Conservation (phyloP, 2,888 invertebrate genomes). For the Carcina quercana region DNA sequence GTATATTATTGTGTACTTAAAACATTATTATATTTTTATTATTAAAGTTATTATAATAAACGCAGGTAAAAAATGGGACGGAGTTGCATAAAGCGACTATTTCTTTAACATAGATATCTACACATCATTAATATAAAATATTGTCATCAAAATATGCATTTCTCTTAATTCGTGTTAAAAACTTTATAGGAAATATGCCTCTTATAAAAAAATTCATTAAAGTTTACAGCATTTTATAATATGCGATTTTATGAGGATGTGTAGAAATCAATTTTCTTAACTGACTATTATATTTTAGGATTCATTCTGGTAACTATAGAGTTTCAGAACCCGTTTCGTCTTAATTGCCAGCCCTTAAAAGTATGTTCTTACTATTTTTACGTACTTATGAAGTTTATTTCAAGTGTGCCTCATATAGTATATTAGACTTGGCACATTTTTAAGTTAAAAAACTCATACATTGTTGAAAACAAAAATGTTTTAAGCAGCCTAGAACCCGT, state of each 20-base stretch:
- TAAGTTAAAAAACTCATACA: too few species aligned
- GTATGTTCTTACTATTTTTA: slow-evolving; percentile 3
- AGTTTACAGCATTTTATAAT: too few species aligned
- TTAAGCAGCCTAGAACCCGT: slow-evolving; percentile 56
- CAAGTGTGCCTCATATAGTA: too few species aligned
- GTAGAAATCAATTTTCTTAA: slow-evolving; percentile 18
- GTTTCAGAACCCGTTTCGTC: slow-evolving; percentile 64
- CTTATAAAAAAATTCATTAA: too few species aligned
- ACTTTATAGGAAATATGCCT: not conserved
- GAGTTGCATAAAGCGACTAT: slow-evolving; percentile 31
- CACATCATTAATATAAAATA: slow-evolving; percentile 22
- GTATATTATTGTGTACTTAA: too few species aligned
- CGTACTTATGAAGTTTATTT: too few species aligned
- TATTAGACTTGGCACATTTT: too few species aligned
- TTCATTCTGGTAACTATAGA: slow-evolving; percentile 62
- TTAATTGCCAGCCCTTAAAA: slow-evolving; percentile 37
- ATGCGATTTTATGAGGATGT: not conserved
- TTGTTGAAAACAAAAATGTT: slow-evolving; percentile 22
- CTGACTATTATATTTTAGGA: slow-evolving; percentile 48
- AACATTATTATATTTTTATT: too few species aligned
- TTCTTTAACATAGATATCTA: slow-evolving; percentile 28
- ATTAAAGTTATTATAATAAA: slow-evolving; percentile 19
- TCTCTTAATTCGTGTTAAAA: not conserved
- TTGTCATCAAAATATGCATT: not conserved
- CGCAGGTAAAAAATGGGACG: slow-evolving; percentile 46